A percentile compares a stretch with the other conserved stretches of the same genome.
Evolutionary conservation across 64 coral and sea anemone species (phyloP).

Genomic region (Actinia equina): DNA sequence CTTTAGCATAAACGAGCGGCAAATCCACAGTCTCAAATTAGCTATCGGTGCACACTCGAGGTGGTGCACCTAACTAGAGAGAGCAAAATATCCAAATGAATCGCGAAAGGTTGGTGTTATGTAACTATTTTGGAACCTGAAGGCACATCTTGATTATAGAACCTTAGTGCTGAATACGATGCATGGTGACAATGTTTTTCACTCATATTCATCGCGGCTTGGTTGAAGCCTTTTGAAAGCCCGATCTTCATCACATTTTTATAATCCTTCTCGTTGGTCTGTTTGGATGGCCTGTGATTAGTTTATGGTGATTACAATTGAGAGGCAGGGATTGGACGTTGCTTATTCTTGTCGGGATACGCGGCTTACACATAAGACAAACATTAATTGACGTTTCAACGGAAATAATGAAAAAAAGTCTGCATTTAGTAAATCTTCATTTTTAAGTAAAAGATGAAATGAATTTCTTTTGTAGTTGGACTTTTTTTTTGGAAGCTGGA

Average conservation of each 20-base stretch:
- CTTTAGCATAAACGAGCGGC: slow-evolving; percentile 5
- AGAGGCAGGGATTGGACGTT: slow-evolving; percentile 1
- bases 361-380: slow-evolving; percentile 14
- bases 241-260: slow-evolving; percentile 15
- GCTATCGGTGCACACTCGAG: slow-evolving; percentile 1
- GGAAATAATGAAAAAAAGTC: slow-evolving; percentile 18
- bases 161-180: background rate
- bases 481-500: background rate
- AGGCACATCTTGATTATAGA: background rate
- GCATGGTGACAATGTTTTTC: slow-evolving; percentile 11
- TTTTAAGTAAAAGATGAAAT: background rate
- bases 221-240: slow-evolving; percentile 8
- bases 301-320: slow-evolving; percentile 15
- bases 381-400: slow-evolving; percentile 13
- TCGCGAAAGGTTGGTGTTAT: background rate
- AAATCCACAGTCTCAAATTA: slow-evolving; percentile 11
- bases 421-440: slow-evolving; percentile 16
- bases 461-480: background rate
- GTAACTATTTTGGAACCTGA: background rate
- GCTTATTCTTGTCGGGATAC: slow-evolving; percentile 8
- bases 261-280: slow-evolving; percentile 20
- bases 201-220: background rate
- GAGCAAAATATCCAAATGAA: background rate
- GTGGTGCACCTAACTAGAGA: background rate
- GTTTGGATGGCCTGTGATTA: slow-evolving; percentile 14